Evolutionary conservation across 2,113 vertebrate genomes (phyloP).

Genomic region (Campylorhamphus procurvoides): DNA sequence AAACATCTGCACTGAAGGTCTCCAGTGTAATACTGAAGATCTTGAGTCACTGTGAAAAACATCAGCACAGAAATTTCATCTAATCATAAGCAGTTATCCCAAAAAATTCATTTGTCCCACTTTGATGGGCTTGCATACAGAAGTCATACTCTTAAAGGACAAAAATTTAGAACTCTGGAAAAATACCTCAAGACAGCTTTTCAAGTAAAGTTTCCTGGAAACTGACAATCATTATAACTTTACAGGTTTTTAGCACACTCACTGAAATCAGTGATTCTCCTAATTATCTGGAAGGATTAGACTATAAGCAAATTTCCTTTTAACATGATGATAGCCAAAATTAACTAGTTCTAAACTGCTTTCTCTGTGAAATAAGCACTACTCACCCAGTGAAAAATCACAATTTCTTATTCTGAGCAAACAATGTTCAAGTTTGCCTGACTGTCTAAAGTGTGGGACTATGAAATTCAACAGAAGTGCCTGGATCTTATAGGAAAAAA

Average conservation of each 20-base stretch:
- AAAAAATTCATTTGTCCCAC: neutral
- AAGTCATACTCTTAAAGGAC: neutral
- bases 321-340: neutral
- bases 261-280: neutral
- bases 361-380: neutral
- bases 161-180: neutral
- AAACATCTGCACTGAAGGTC: neutral
- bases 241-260: neutral
- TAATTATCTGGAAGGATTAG: neutral
- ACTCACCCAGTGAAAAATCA: fast-evolving
- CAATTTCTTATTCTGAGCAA: neutral
- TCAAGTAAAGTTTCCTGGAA: neutral
- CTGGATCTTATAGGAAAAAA: neutral
- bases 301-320: neutral
- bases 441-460: neutral
- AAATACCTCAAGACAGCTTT: neutral
- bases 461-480: neutral
- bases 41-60: neutral
- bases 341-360: neutral
- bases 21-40: neutral
- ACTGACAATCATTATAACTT: neutral
- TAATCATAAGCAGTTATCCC: neutral
- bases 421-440: neutral
- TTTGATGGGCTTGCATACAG: neutral
- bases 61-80: neutral